These are phyloP conservation scores for Lasiurus borealis DNA, from an alignment of 2,113 vertebrate species.

Conservation along the genomic window DNA sequence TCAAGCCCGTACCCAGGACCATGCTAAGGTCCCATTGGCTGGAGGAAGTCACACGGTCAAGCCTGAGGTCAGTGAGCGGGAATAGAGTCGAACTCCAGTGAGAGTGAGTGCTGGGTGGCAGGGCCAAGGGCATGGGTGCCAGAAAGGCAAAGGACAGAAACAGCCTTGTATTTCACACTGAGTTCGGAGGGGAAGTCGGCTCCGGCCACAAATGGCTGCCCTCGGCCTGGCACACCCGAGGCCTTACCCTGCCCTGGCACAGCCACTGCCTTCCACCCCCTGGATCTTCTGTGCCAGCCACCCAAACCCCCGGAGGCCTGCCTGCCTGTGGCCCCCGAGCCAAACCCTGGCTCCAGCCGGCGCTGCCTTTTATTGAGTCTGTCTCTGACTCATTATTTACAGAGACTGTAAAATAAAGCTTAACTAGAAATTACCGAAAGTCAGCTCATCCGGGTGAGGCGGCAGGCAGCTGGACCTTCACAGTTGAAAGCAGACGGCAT, in stretches of 20 bases:
- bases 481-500: conserved; percentile 80
- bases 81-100: fast-evolving
- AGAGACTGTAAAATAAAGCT: conserved; percentile 83
- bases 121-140: not conserved
- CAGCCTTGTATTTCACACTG: not conserved
- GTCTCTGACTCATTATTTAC: conserved; percentile 83
- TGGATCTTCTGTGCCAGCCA: not conserved
- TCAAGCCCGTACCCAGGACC: not conserved
- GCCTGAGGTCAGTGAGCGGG: fast-evolving
- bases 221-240: not conserved
- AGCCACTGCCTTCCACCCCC: not conserved
- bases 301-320: conserved; percentile 34
- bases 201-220: not conserved
- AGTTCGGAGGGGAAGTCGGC: not conserved
- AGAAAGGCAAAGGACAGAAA: no score
- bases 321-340: not conserved
- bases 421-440: conserved; percentile 77
- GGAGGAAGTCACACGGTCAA: not conserved
- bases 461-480: conserved; percentile 81
- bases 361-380: conserved; percentile 74
- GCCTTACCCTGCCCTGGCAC: not conserved
- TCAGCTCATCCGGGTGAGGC: conserved; percentile 68
- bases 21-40: not conserved
- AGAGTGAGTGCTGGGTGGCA: not conserved
- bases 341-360: not conserved